Conservation (phyloP, 1,140 invertebrate species). For the Parapsyche elsis region DNA sequence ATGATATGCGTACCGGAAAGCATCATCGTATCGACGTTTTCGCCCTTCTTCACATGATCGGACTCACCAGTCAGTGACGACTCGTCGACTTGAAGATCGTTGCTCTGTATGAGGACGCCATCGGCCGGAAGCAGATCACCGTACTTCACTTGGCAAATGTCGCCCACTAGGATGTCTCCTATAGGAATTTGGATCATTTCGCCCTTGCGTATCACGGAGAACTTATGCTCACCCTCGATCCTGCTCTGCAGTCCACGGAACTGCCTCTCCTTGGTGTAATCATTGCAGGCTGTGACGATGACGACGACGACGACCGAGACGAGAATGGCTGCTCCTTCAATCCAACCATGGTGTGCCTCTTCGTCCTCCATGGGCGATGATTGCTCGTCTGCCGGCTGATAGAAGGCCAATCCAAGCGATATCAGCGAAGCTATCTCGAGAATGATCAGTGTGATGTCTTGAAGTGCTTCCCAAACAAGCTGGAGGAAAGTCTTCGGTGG, state of each 20-base stretch:
- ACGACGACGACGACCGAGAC: slow-evolving; percentile 75
- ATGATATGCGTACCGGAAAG: slow-evolving; percentile 72
- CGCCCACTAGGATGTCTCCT: slow-evolving; percentile 74
- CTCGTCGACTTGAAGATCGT: slow-evolving; percentile 80
- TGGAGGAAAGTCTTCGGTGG: slow-evolving; percentile 67
- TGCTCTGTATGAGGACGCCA: slow-evolving; percentile 77
- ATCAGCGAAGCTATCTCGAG: slow-evolving; percentile 67
- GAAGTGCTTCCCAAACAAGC: slow-evolving; percentile 77
- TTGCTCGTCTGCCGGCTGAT: slow-evolving; percentile 34
- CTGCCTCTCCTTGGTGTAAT: slow-evolving; percentile 76
- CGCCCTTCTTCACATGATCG: slow-evolving; percentile 78
- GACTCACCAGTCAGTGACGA: slow-evolving; percentile 80
- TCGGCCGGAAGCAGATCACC: slow-evolving; percentile 78
- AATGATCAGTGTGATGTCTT: slow-evolving; percentile 78
- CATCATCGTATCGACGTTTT: slow-evolving; percentile 71
- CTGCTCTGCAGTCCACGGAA: slow-evolving; percentile 76
- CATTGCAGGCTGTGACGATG: slow-evolving; percentile 76
- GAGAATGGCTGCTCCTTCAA: slow-evolving; percentile 75
- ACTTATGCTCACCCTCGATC: slow-evolving; percentile 77
- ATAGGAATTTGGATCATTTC: slow-evolving; percentile 72
- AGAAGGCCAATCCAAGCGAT: slow-evolving; percentile 67
- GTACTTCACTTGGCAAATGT: slow-evolving; percentile 75
- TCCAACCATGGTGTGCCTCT: slow-evolving; percentile 65
- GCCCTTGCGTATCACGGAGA: slow-evolving; percentile 73
- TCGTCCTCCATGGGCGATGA: slow-evolving; percentile 60